A percentile compares a stretch with the other conserved stretches of the same genome.
phyloP scores from a whole-genome alignment of 2,113 vertebrate species.

The Holacanthus passer region DNA sequence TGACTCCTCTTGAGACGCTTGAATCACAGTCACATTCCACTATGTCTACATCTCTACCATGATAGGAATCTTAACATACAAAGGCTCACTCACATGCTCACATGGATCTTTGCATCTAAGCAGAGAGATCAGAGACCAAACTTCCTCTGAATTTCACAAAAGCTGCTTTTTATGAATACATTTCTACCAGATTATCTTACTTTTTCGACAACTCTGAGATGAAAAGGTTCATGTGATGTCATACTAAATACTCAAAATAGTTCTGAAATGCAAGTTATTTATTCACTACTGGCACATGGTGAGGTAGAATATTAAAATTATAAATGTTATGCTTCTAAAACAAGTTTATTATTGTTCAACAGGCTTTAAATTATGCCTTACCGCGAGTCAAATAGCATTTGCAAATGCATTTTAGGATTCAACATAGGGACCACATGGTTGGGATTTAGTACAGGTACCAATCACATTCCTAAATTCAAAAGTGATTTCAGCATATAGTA shows the following conservation, averaged over 20 bases:
- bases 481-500: not conserved
- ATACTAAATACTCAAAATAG: conserved; percentile 35
- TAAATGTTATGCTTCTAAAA: conserved; percentile 53
- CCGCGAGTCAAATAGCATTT: conserved; percentile 59
- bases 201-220: conserved; percentile 23
- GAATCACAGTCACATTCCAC: conserved; percentile 65
- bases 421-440: not conserved
- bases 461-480: not conserved
- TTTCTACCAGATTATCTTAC: conserved; percentile 45
- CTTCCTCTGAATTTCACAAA: conserved; percentile 29
- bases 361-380: conserved; percentile 66
- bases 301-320: conserved; percentile 36
- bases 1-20: conserved; percentile 18
- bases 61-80: conserved; percentile 23
- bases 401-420: conserved; percentile 32
- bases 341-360: conserved; percentile 45
- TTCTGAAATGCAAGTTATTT: conserved; percentile 43
- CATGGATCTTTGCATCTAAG: conserved; percentile 19
- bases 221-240: conserved; percentile 39
- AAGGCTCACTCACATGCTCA: conserved; percentile 28
- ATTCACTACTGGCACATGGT: conserved; percentile 40
- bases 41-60: conserved; percentile 29
- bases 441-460: not conserved
- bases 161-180: conserved; percentile 41
- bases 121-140: conserved; percentile 42